Percentiles rank a stretch among this genome's conserved stretches.
Evolutionary conservation across 2,888 invertebrate genomes (phyloP).

Genomic region (Trilocha varians): DNA sequence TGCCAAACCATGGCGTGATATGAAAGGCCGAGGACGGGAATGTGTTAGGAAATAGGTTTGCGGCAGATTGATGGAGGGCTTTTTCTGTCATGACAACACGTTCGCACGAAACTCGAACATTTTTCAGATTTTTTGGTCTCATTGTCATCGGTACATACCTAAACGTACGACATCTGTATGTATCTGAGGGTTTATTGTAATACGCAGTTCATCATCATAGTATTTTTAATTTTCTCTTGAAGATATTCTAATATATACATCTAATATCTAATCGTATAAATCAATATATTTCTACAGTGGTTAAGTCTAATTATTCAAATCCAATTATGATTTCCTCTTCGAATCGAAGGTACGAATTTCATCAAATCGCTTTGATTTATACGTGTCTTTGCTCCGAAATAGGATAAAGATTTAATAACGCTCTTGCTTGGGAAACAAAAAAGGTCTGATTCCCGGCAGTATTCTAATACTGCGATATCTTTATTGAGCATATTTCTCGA

Average conservation of each 20-base stretch:
- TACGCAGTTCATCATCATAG: not conserved
- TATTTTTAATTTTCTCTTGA: no score
- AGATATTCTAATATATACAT: no score
- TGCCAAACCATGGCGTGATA: slow-evolving; percentile 36
- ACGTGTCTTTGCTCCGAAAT: not conserved
- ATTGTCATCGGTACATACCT: slow-evolving; percentile 30
- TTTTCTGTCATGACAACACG: slow-evolving; percentile 55
- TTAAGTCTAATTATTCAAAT: no score
- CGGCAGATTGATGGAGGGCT: slow-evolving; percentile 53
- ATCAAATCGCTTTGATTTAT: not conserved
- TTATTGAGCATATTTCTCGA: slow-evolving; percentile 45
- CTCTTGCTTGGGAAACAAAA: slow-evolving; percentile 13
- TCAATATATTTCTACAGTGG: no score
- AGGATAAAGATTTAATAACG: slow-evolving; percentile 9
- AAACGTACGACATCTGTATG: slow-evolving; percentile 30
- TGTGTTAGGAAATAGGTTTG: slow-evolving; percentile 49
- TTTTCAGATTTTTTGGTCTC: slow-evolving; percentile 42
- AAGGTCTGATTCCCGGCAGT: slow-evolving; percentile 16
- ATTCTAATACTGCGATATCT: slow-evolving; percentile 30
- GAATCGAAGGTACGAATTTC: no score
- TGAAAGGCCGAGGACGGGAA: slow-evolving; percentile 40
- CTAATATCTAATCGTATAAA: no score
- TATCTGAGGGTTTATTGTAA: slow-evolving; percentile 18
- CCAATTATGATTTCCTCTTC: no score
- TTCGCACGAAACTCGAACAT: slow-evolving; percentile 37